Percentiles rank a stretch among this genome's conserved stretches.
phyloP scores from a whole-genome alignment of 2,888 invertebrate genomes.

The Ophioninae sp. region DNA sequence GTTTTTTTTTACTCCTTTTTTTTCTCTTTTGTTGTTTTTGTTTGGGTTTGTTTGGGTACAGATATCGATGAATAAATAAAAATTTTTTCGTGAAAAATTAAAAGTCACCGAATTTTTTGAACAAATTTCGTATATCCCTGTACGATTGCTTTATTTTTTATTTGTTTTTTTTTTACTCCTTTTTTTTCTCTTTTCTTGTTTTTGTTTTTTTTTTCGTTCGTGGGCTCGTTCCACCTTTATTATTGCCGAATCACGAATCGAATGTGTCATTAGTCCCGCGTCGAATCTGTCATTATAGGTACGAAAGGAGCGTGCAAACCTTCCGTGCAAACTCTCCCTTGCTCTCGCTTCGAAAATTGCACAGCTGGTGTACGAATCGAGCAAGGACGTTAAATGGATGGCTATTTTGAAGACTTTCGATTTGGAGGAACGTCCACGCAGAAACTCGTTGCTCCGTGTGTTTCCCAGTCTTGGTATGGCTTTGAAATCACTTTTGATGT shows the following conservation, averaged over 20 bases:
- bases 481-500: too few species aligned
- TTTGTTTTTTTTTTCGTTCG: constrained; percentile 19
- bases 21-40: too few species aligned
- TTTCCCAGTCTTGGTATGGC: neutral
- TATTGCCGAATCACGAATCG: constrained; percentile 56
- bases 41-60: neutral
- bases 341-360: constrained; percentile 47
- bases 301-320: constrained; percentile 36
- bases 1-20: too few species aligned
- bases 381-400: neutral
- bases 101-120: too few species aligned
- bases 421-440: neutral
- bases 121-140: neutral
- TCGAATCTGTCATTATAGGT: constrained; percentile 60
- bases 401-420: neutral
- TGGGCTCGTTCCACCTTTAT: constrained; percentile 40
- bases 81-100: too few species aligned
- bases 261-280: constrained; percentile 62
- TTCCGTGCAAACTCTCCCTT: constrained; percentile 43
- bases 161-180: neutral
- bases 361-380: constrained; percentile 29
- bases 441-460: neutral
- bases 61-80: too few species aligned
- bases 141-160: neutral
- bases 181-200: constrained; percentile 24